Evolutionary conservation across 2,113 vertebrate species (phyloP), one percentile per base, ranked within the genome.

Genomic region (Pedionomus torquatus): DNA sequence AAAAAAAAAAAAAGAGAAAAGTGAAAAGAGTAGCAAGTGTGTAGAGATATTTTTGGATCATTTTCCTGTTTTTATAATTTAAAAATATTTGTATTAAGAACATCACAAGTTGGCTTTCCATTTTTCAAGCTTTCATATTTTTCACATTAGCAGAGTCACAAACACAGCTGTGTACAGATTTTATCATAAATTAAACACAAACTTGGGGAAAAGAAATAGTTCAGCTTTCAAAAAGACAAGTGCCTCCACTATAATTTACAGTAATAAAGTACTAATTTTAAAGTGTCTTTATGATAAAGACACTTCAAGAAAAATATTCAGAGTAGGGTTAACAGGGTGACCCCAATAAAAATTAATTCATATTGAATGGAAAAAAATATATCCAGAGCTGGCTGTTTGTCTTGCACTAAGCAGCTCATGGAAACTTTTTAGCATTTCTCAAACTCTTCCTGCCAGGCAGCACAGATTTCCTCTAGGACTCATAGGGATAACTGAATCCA

Each of bases 321-420:
- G 19, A 48, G 24, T 25, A 52, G 8, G 9, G 8, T 90, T 90
- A 82, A 64, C 6, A 41, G 11, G 24, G 5, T n/a, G 24, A 69
- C 13, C 6, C 2, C 10, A 18, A 51, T 39, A 33, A 71, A 60
- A 41, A 49, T 41, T 49, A 78, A 61, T n/a, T 55, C 16, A 13
- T 54, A 63, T 84, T 28, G 24, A 63, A 33, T 31, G 84, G 51
- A 78, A 33, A 11, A 1, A 85, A 82, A 69, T 31, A 14, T 13
- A 75, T 37, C 16, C 26, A 1, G 0, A 3, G 9, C 11, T 74
- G 5, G 6, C 7, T 48, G 16, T 31, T 52, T 65, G 12, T 23
- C 37, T 89, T 65, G 58, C 51, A 74, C 28, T 24, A 28, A 35
- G 49, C 20, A 41, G 64, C 70, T 71, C 1, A 3, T 35, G 35